Evolutionary conservation across 2,113 vertebrate genomes (phyloP).

Genomic region (Glaucidium brasilianum): DNA sequence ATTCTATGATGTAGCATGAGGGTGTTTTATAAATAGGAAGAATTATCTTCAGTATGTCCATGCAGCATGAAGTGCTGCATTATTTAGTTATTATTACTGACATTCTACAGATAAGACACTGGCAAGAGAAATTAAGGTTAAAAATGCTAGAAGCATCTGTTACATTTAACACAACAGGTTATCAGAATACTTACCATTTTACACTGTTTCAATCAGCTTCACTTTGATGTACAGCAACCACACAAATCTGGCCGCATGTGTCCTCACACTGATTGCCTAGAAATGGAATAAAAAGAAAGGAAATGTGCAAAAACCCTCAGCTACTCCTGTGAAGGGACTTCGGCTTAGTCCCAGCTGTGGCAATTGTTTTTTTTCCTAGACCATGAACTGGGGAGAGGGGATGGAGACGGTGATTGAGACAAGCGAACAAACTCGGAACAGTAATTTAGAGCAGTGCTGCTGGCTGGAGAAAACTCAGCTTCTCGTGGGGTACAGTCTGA

Average conservation of each 20-base stretch:
- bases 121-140: not conserved
- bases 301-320: not conserved
- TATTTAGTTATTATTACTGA: not conserved
- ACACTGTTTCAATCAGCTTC: not conserved
- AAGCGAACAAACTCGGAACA: not conserved
- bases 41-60: not conserved
- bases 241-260: not conserved
- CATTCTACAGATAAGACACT: not conserved
- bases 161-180: not conserved
- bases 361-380: not conserved
- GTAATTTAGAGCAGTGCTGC: not conserved
- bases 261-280: not conserved
- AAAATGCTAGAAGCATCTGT: not conserved
- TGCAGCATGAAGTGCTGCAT: not conserved
- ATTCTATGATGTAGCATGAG: not conserved
- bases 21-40: not conserved
- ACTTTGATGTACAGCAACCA: not conserved
- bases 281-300: not conserved
- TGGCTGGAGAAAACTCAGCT: not conserved
- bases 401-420: not conserved
- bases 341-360: not conserved
- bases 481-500: accelerated
- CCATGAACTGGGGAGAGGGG: not conserved
- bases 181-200: not conserved
- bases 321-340: not conserved